These are phyloP conservation scores for Sylvia borin DNA, from an alignment of 2,797 vertebrate species.

Conservation along the genomic window DNA sequence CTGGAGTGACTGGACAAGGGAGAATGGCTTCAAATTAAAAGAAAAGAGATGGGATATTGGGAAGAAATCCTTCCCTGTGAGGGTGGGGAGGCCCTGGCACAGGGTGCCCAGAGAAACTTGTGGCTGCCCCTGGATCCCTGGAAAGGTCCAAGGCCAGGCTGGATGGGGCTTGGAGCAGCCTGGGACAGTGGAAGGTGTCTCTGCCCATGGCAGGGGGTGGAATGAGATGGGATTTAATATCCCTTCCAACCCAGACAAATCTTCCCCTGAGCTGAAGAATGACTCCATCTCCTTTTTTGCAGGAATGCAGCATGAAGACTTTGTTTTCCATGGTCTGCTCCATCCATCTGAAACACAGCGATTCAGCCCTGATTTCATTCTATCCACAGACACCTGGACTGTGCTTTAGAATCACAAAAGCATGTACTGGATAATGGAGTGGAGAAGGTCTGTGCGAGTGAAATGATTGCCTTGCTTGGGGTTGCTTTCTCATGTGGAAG, in stretches of 20 bases:
- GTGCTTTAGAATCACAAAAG: neutral
- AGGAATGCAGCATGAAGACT: neutral
- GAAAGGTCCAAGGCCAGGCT: rapidly evolving
- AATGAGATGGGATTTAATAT: neutral
- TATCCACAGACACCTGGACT: neutral
- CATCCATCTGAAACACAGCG: neutral
- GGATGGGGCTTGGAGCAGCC: rapidly evolving
- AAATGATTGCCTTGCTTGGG: neutral
- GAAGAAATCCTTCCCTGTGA: neutral
- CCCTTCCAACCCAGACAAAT: neutral
- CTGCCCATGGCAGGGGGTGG: rapidly evolving
- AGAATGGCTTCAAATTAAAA: neutral
- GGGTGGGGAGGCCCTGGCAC: rapidly evolving
- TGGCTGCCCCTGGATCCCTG: neutral
- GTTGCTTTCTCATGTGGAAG: neutral
- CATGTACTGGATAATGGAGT: neutral
- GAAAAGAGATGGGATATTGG: neutral
- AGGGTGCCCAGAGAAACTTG: neutral
- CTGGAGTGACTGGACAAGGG: neutral
- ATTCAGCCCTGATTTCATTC: neutral
- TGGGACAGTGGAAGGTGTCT: rapidly evolving
- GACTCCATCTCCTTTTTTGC: neutral
- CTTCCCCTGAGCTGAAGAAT: neutral
- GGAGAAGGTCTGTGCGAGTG: neutral
- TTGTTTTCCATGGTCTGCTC: neutral